Percentiles rank a stretch among this genome's conserved stretches.
Conservation (phyloP, 2,888 invertebrate species). For the Nomada fucata region DNA sequence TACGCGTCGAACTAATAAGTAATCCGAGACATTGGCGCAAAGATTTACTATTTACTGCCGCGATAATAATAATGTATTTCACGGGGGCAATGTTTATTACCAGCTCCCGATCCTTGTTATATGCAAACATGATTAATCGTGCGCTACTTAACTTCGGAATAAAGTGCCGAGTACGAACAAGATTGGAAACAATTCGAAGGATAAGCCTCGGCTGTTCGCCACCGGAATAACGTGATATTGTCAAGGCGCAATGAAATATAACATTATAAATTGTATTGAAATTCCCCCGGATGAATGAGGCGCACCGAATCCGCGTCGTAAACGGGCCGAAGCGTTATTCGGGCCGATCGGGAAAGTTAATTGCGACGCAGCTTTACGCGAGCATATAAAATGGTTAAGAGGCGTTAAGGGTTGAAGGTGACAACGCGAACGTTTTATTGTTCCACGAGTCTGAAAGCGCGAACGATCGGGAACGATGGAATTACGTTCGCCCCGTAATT, state of each 20-base stretch:
- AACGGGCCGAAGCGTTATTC: neutral
- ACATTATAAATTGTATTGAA: slow-evolving; percentile 5
- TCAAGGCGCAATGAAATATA: slow-evolving; percentile 5
- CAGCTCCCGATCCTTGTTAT: neutral
- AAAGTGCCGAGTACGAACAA: neutral
- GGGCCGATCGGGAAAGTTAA: neutral
- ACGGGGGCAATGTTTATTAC: neutral
- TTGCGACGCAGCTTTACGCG: neutral
- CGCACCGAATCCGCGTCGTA: neutral
- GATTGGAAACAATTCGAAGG: slow-evolving; percentile 22
- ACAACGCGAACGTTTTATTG: neutral
- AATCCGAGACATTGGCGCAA: too few relatives aligned
- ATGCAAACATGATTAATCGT: neutral
- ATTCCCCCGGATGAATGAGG: neutral
- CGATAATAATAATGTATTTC: too few relatives aligned
- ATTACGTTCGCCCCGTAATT: slow-evolving; percentile 22
- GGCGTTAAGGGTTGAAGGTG: slow-evolving; percentile 31
- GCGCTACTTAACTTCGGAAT: neutral
- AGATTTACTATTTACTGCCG: too few relatives aligned
- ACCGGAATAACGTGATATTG: neutral
- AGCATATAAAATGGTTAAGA: neutral
- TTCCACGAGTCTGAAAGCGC: neutral
- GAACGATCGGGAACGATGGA: neutral
- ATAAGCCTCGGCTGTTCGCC: neutral
- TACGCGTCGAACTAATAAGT: too few relatives aligned